phyloP scores from a whole-genome alignment of 2,113 vertebrate genomes.

The Chloebia gouldiae region DNA sequence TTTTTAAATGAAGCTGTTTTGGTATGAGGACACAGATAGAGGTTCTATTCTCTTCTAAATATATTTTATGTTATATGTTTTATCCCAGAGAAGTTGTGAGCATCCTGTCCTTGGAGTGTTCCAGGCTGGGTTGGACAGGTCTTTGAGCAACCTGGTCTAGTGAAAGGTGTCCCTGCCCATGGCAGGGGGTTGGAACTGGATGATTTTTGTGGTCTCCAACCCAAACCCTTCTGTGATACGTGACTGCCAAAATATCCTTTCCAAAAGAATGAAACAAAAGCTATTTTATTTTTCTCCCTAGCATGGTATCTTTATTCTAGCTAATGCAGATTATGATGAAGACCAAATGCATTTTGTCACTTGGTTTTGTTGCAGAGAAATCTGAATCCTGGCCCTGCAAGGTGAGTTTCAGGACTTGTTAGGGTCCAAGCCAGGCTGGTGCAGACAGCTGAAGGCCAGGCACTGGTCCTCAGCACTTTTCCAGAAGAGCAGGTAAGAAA shows the following conservation, averaged over 20 bases:
- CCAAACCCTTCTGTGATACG: not conserved
- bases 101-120: not conserved
- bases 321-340: not conserved
- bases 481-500: not conserved
- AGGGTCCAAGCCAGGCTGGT: not conserved
- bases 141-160: not conserved
- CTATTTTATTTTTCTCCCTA: not conserved
- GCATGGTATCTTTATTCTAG: not conserved
- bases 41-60: conserved; percentile 10
- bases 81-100: not conserved
- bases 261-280: not conserved
- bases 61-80: not conserved
- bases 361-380: not conserved
- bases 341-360: not conserved
- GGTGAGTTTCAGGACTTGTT: not conserved
- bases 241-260: not conserved
- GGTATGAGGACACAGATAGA: not conserved
- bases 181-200: not conserved
- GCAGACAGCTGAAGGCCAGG: not conserved
- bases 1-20: not conserved
- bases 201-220: not conserved
- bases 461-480: not conserved
- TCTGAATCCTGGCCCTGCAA: not conserved
- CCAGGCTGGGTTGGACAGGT: not conserved
- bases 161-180: not conserved